Conservation (phyloP, 23 tunicate genomes). For the Corella eumyota region DNA sequence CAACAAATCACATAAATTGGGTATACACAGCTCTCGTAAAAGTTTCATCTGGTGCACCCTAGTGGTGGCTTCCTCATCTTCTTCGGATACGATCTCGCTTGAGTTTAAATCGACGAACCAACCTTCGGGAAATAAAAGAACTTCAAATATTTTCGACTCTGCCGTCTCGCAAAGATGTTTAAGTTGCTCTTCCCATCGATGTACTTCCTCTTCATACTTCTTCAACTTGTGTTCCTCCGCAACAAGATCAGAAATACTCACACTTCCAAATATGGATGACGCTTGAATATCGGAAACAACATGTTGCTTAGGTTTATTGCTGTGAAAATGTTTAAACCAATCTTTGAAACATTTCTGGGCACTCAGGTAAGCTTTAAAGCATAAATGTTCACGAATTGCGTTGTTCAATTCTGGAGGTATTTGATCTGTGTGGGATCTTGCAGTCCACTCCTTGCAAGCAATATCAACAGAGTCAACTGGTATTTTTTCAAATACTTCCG, state of each 20-base stretch:
- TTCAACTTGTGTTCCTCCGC: conserved; percentile 69
- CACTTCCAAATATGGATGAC: conserved; percentile 14
- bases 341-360: conserved; percentile 58
- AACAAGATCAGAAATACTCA: conserved; percentile 47
- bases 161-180: conserved; percentile 19
- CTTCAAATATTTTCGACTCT: conserved; percentile 40
- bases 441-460: conserved; percentile 42
- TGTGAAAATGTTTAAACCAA: conserved; percentile 84
- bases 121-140: conserved; percentile 64
- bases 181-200: conserved; percentile 30
- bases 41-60: conserved; percentile 55
- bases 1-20: conserved; percentile 48
- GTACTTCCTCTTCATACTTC: conserved; percentile 29
- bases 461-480: conserved; percentile 62
- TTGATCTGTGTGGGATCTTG: conserved; percentile 9
- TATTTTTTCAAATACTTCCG: conserved; percentile 40
- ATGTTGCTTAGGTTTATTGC: conserved; percentile 23
- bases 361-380: conserved; percentile 61
- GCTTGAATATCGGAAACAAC: conserved; percentile 19
- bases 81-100: conserved; percentile 9
- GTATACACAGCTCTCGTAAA: conserved; percentile 37
- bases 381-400: conserved; percentile 71
- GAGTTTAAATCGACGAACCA: conserved; percentile 56
- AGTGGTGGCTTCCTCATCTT: conserved; percentile 8
- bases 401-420: conserved; percentile 57